Evolutionary conservation across 2,113 vertebrate species (phyloP).

Genomic region (Channa argus): DNA sequence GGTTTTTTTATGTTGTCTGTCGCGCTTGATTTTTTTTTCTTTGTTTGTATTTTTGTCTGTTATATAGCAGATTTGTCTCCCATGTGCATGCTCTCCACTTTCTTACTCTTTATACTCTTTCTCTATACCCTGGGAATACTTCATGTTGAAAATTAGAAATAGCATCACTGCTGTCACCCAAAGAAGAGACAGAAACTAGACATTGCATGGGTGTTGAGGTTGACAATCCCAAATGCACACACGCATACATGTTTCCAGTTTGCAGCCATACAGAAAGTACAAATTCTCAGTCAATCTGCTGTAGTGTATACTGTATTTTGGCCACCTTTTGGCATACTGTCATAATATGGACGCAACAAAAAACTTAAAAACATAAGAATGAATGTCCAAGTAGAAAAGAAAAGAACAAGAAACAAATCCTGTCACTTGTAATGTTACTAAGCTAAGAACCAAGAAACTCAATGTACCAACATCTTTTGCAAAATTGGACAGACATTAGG

Average conservation of each 20-base stretch:
- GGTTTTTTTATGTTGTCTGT: constrained; percentile 29
- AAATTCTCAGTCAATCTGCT: background rate
- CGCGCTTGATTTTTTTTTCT: constrained; percentile 32
- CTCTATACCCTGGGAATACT: constrained; percentile 41
- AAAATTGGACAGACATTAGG: background rate
- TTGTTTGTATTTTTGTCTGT: constrained; percentile 46
- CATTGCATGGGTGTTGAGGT: constrained; percentile 11
- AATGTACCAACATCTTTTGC: background rate
- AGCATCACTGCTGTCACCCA: constrained; percentile 28
- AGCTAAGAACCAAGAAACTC: background rate
- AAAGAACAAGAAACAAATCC: background rate
- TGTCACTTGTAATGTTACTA: background rate
- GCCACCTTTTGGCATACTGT: background rate
- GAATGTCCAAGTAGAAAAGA: background rate
- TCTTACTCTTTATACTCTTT: background rate
- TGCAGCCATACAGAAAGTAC: background rate
- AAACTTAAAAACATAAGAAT: background rate
- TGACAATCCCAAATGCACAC: constrained; percentile 19
- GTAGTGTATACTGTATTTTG: constrained; percentile 11
- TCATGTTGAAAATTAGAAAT: constrained; percentile 70
- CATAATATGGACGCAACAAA: too few relatives aligned
- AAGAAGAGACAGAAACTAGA: constrained; percentile 16
- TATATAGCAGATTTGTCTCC: constrained; percentile 29
- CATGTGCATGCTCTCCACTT: constrained; percentile 31
- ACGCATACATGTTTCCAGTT: background rate